Percentiles rank a stretch among this genome's conserved stretches.
phyloP scores from a whole-genome alignment of 1,140 invertebrate species.

The Oedothorax gibbosus region DNA sequence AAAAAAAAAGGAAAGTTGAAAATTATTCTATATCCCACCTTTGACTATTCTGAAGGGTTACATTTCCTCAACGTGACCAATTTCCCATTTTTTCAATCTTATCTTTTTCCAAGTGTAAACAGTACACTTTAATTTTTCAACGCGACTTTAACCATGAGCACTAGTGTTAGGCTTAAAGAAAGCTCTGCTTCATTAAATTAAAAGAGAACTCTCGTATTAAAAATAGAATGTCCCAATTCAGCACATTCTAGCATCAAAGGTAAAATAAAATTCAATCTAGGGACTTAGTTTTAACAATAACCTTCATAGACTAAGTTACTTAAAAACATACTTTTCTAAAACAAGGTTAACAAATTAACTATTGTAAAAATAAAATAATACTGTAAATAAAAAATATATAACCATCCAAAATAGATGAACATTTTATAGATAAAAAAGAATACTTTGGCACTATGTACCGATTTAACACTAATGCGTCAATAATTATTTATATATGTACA shows the following conservation, averaged over 20 bases:
- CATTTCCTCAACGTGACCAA: conserved; percentile 2
- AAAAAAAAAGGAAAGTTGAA: background rate
- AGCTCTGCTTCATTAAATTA: conserved; percentile 24
- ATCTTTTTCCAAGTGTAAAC: background rate
- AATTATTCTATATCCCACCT: background rate
- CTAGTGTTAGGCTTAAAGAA: conserved; percentile 29
- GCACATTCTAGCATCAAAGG: too few relatives aligned
- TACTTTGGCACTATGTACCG: conserved; percentile 44
- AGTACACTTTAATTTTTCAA: background rate
- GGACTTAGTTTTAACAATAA: too few relatives aligned
- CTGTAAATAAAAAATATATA: conserved; percentile 1
- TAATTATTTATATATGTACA: conserved; percentile 46
- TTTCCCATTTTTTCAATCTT: conserved; percentile 2
- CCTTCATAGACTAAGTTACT: too few relatives aligned
- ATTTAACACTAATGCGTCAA: conserved; percentile 1
- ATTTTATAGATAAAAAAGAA: conserved; percentile 27
- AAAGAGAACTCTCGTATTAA: conserved; percentile 2
- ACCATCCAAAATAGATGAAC: conserved; percentile 34
- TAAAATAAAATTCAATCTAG: too few relatives aligned
- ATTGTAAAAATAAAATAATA: background rate
- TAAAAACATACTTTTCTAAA: background rate
- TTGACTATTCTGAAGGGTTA: background rate
- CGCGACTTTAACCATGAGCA: background rate
- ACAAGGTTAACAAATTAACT: background rate
- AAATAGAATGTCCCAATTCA: background rate